phyloP scores from a whole-genome alignment of 1,140 invertebrate genomes.

The Drosophila grimshawi region DNA sequence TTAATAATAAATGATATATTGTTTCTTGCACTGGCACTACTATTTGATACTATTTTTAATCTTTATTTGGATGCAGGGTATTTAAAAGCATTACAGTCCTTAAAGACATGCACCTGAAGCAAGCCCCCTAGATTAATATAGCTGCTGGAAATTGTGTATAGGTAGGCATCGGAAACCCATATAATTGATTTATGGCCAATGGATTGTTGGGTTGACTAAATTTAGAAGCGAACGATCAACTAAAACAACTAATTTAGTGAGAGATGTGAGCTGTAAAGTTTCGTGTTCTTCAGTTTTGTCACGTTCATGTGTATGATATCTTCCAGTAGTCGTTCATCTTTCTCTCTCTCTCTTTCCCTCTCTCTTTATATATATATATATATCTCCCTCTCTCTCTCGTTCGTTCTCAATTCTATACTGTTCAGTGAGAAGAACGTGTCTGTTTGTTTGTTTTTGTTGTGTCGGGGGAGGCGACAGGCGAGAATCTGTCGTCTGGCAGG shows the following conservation, averaged over 20 bases:
- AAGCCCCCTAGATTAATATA: constrained; percentile 13
- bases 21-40: neutral
- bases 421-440: constrained; percentile 44
- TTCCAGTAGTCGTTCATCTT: constrained; percentile 8
- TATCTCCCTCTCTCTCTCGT: constrained; percentile 1
- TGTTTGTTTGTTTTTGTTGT: constrained; percentile 72
- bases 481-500: constrained; percentile 53
- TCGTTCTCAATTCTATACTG: neutral
- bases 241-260: constrained; percentile 81
- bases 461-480: constrained; percentile 23
- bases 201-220: constrained; percentile 68
- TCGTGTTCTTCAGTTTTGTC: constrained; percentile 77
- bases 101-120: constrained; percentile 60
- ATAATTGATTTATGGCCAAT: constrained; percentile 82
- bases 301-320: constrained; percentile 75
- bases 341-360: constrained; percentile 3
- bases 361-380: neutral
- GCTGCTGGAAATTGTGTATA: constrained; percentile 38
- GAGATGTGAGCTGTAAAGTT: constrained; percentile 43
- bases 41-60: neutral
- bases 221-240: constrained; percentile 61
- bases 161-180: constrained; percentile 52
- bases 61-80: constrained; percentile 7
- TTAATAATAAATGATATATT: too few relatives aligned
- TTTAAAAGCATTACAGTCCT: neutral